Base-by-base conservation (phyloP, 2,797 vertebrate species). In the Dendrocincla fuliginosa region DNA sequence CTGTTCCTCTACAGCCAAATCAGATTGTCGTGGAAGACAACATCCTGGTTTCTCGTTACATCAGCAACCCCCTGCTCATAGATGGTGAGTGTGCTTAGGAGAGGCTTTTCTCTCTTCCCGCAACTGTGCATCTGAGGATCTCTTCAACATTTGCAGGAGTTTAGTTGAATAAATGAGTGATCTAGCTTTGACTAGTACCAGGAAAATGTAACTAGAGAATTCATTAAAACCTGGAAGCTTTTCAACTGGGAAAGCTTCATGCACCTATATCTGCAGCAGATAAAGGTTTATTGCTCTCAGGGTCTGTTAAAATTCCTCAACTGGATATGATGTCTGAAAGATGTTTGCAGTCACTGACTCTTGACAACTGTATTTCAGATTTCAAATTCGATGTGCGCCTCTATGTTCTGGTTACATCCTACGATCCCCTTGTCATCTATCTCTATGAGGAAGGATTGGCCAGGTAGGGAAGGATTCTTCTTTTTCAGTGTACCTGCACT, bases 311-410 rank as follows among this genome's bases (percentile, higher is more conserved):
- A 87, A 73, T 92, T 87, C 11, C 44, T 93, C 64, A 69, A 2
- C 13, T 75, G 59, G 20, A 39, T 94, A 14, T 13, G 22, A 20
- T 55, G 5, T 75, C 30, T 83, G 68, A 46, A 70, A 89, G 70
- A 11, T 84, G 53, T 16, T 83, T 89, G 35, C 24, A 28, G 32
- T 56, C 28, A 56, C 49, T 91, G 77, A 94, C 61, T 84, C 41
- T 35, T 83, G 57, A 30, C 57, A 59, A 55, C 91, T 89, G 49
- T 96, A n/a, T 96, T 93, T 64, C 97, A 99, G 99, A 99, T 91
- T 99, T 99, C 98, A 99, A 99, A 97, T 99, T 99, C 11, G 99
- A 99, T 37, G 98, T 99, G 71, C 98, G 99, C 32, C 97, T 99
- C 68, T 99, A 99, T 46, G 99, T 99, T 91, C 97, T 99, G 77